phyloP scores from a whole-genome alignment of 1,140 invertebrate species.

The Aradophagus sp. region DNA sequence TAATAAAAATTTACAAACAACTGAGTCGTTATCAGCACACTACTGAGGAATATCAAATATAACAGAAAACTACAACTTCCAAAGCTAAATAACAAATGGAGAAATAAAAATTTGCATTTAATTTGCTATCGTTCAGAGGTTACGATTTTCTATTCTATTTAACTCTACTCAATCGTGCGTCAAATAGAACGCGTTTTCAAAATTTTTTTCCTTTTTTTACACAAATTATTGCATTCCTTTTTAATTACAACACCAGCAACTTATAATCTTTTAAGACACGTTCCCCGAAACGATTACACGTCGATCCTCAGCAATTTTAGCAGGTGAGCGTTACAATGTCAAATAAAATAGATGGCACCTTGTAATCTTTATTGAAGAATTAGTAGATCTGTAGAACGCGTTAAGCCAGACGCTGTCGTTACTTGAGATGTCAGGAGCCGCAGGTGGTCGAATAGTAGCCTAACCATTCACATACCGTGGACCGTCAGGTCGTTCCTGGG shows the following conservation, averaged over 20 bases:
- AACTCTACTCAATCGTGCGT: too few species aligned
- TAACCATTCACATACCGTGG: constrained; percentile 58
- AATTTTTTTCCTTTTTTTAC: too few species aligned
- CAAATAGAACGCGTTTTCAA: too few species aligned
- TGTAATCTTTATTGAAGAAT: constrained; percentile 60
- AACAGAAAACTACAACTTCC: too few species aligned
- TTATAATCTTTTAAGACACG: neutral
- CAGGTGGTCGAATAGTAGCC: constrained; percentile 66
- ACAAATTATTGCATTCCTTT: too few species aligned
- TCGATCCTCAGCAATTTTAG: constrained; percentile 20
- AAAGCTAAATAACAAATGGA: too few species aligned
- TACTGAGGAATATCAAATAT: too few species aligned
- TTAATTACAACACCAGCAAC: neutral
- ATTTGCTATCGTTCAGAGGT: too few species aligned
- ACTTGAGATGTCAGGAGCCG: constrained; percentile 64
- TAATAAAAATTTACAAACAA: too few species aligned
- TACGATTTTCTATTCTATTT: too few species aligned
- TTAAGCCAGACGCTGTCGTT: constrained; percentile 59
- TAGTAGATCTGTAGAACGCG: constrained; percentile 50
- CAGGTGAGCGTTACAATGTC: constrained; percentile 13
- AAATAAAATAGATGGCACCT: constrained; percentile 49
- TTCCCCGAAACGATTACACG: neutral
- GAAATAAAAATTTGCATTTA: too few species aligned
- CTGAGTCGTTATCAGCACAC: too few species aligned
- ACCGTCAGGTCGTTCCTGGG: constrained; percentile 59